phyloP scores from a whole-genome alignment of 2,888 invertebrate genomes.

The Protodeltote pygarga region DNA sequence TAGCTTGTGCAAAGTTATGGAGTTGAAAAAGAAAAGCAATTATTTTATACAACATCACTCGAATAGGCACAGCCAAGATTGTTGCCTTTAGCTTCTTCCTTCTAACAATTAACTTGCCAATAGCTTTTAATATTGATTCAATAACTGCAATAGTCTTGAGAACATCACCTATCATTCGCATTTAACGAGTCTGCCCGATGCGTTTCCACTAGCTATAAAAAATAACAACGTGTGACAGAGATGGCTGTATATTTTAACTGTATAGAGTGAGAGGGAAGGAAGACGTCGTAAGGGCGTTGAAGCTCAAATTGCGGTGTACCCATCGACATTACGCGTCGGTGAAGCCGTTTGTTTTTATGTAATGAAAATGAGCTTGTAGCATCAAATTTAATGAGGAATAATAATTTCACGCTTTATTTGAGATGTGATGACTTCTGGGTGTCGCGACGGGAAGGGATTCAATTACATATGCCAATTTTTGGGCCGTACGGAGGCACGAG shows the following conservation, averaged over 20 bases:
- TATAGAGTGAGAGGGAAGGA: conserved; percentile 22
- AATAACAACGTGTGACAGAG: conserved; percentile 51
- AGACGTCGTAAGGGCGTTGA: conserved; percentile 29
- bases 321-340: conserved; percentile 47
- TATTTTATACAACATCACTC: no score
- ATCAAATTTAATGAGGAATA: conserved; percentile 46
- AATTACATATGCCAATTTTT: background rate
- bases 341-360: conserved; percentile 57
- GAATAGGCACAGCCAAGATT: no score
- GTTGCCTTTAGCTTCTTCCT: no score
- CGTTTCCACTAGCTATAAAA: conserved; percentile 52
- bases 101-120: background rate
- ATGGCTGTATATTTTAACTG: conserved; percentile 1
- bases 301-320: conserved; percentile 50
- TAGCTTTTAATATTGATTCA: conserved; percentile 14
- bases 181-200: conserved; percentile 49
- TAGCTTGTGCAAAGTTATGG: no score
- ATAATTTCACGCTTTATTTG: conserved; percentile 42
- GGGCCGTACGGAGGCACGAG: no score
- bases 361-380: conserved; percentile 61
- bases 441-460: background rate
- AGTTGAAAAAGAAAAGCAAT: no score
- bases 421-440: conserved; percentile 9
- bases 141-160: conserved; percentile 27
- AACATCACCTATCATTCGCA: conserved; percentile 44